Percentiles rank a stretch among this genome's conserved stretches.
These are phyloP conservation scores for Nectonema munidae DNA, from an alignment of 2,888 invertebrate species.

Conservation along the genomic window DNA sequence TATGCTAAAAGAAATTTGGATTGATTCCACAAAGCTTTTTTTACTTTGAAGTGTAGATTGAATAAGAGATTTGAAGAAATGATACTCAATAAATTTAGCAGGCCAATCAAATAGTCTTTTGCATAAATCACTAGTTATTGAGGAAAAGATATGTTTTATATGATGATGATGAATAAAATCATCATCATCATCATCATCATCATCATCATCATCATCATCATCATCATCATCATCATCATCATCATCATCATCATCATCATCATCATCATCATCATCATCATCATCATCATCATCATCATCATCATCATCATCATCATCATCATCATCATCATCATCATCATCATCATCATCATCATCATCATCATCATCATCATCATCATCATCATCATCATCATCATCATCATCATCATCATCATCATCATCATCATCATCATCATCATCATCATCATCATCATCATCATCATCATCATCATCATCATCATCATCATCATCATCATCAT, in stretches of 20 bases:
- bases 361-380: conserved; percentile 5
- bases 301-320: conserved; percentile 5
- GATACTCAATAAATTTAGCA: too few relatives aligned
- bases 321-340: conserved; percentile 5
- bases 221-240: conserved; percentile 5
- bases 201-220: conserved; percentile 5
- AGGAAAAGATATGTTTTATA: too few relatives aligned
- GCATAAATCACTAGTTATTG: too few relatives aligned
- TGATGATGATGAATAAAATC: too few relatives aligned
- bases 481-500: conserved; percentile 5
- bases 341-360: conserved; percentile 5
- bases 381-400: conserved; percentile 5
- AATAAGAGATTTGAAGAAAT: too few relatives aligned
- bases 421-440: conserved; percentile 5
- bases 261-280: conserved; percentile 5
- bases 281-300: conserved; percentile 5
- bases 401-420: conserved; percentile 1
- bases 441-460: conserved; percentile 5
- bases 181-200: too few relatives aligned
- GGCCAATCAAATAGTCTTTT: too few relatives aligned
- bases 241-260: conserved; percentile 5
- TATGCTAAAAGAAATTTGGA: too few relatives aligned
- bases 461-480: conserved; percentile 5
- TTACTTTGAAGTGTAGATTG: too few relatives aligned
- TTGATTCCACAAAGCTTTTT: too few relatives aligned